Evolutionary conservation across 2,888 invertebrate species (phyloP).

Genomic region (Strigamia crassipes): DNA sequence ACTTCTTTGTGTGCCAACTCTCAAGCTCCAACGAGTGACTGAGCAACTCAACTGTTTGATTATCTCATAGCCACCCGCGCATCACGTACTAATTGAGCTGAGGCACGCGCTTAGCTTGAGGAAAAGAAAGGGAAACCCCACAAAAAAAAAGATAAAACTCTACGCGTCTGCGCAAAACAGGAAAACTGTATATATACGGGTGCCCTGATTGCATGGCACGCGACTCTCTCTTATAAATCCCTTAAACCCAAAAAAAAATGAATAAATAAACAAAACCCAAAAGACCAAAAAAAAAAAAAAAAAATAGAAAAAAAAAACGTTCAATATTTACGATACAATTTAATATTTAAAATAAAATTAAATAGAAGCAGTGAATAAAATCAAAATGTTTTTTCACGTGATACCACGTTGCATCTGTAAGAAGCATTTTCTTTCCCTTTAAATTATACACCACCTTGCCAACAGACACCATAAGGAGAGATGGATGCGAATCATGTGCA

Average conservation of each 20-base stretch:
- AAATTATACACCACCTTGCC: constrained; percentile 40
- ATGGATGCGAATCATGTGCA: constrained; percentile 42
- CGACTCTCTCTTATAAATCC: not conserved
- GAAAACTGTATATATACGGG: not conserved
- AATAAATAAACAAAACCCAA: not conserved
- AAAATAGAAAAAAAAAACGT: not conserved
- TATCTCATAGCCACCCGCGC: constrained; percentile 3
- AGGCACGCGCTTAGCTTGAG: constrained; percentile 25
- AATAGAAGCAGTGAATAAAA: not conserved
- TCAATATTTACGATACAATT: not conserved
- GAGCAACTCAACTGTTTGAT: not conserved
- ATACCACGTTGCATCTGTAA: not conserved
- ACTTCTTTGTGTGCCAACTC: not conserved
- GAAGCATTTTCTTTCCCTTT: not conserved
- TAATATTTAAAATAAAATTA: not conserved
- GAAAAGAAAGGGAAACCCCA: constrained; percentile 1
- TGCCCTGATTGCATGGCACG: not conserved
- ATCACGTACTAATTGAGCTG: constrained; percentile 36
- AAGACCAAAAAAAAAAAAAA: not conserved
- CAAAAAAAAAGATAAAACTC: not conserved
- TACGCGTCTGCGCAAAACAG: not conserved
- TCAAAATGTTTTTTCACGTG: not conserved
- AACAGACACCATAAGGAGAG: constrained; percentile 40
- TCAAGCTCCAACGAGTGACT: not conserved
- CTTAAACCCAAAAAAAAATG: not conserved